phyloP scores from a whole-genome alignment of 1,140 invertebrate species.

The Lepidurus couesii region DNA sequence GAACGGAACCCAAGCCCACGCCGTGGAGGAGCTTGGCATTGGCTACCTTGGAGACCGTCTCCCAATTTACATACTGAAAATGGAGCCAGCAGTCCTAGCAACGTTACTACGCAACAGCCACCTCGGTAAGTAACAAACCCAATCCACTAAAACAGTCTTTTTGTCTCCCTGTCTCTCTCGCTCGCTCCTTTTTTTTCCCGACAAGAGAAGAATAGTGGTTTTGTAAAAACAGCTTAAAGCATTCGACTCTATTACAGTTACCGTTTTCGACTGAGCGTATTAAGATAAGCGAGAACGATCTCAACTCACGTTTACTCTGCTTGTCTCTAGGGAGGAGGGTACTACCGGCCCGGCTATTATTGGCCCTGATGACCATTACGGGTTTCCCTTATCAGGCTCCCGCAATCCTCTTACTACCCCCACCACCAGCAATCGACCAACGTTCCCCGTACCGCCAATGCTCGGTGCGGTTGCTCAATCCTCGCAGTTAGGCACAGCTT shows the following conservation, averaged over 20 bases:
- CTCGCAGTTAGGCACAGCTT: conserved; percentile 16
- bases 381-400: conserved; percentile 33
- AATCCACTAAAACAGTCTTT: too few relatives aligned
- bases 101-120: not conserved
- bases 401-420: conserved; percentile 26
- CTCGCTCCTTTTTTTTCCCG: too few relatives aligned
- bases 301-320: not conserved
- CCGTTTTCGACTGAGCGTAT: not conserved
- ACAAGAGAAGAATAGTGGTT: not conserved
- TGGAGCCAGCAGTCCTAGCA: not conserved
- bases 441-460: conserved; percentile 14
- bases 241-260: not conserved
- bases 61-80: not conserved
- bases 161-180: too few relatives aligned
- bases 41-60: conserved; percentile 36
- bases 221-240: not conserved
- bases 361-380: conserved; percentile 36
- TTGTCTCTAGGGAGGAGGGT: conserved; percentile 6
- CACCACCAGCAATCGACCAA: conserved; percentile 21
- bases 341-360: conserved; percentile 26
- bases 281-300: conserved; percentile 19
- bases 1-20: conserved; percentile 21
- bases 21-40: conserved; percentile 32
- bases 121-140: not conserved
- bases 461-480: not conserved